Evolutionary conservation across 2,113 vertebrate genomes (phyloP), one percentile per base, ranked within the genome.

Genomic region (Hepsetus odoe): DNA sequence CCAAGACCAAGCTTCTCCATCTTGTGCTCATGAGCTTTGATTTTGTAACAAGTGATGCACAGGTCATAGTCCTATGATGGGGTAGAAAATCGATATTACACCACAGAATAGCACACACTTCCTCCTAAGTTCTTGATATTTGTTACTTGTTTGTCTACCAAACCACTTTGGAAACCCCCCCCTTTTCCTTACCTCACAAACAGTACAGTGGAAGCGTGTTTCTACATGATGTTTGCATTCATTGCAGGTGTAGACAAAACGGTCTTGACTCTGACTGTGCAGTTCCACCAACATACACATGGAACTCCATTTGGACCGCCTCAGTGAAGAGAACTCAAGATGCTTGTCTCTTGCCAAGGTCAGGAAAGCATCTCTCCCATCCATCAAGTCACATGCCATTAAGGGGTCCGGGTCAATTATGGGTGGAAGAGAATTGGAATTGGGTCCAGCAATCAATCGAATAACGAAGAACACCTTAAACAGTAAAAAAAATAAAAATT

Each of bases 181-280:
- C n/a, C n/a, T n/a, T n/a, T 51, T 59, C 5, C 81, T 85, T 86
- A 98, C 98, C 97, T 99, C 98, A 77, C 98, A 99, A 33, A 99
- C 97, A 0, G 97, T 99, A 84, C 98, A 99, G 89, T 99, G 98
- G 93, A 95, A 99, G 71, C 98, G 94, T 0, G 98, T 99, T 90
- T 99, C 98, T 89, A 99, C 98, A 0, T 99, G 97, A 91, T 97
- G 96, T 82, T 98, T 99, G 94, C 98, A 99, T 85, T 98, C 96
- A 0, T 99, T 99, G 90, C 97, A 99, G 59, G 98, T 99, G 88
- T 99, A 99, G 77, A 99, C 97, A 35, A 99, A 99, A 82, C 98
- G 96, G 81, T 99, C 97, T 90, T 99, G 97, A 90, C 97, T 97
- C 91, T 99, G 97, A 68, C 96, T 99, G 81, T 99, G 98, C 78